Base-by-base conservation (phyloP, 1,140 invertebrate genomes). In the Drosophila rufa region DNA sequence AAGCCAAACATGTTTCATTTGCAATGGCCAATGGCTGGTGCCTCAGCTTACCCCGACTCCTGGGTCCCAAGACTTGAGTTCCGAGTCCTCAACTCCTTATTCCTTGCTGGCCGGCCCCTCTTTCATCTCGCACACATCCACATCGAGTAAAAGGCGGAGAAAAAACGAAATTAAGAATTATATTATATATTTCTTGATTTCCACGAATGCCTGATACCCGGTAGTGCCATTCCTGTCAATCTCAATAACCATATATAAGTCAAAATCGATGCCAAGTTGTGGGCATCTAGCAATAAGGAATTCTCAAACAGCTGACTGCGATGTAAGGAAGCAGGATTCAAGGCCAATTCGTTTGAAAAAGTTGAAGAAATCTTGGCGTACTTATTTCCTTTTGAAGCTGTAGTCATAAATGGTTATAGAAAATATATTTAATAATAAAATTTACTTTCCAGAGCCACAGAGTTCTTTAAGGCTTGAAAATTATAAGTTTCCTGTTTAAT, bases 1-100 rank as follows among this genome's bases (percentile, higher is more conserved):
- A 89, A 90, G 82, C 85, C 85, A 89, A 90, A 84, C 84, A 89
- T 89, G 84, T 90, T 89, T 90, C 84, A 90, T 90, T 89, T 89
- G 84, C 84, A 87, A 67, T 59, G 79, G 76, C 76, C 75, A 79
- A 79, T 71, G 76, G 75, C 57, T 78, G 75, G 50, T 27, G 27
- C 36, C 42, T 56, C 48, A 55, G 67, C 67, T 70, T 70, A 55
- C 67, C 62, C 67, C 62, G 2, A 9, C 19, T 46, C 4, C 19
- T 48, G 19, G 15, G 14, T 12, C 30, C 56, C 8, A 17, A 36
- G 36, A 12, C 36, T 38, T 38, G 36, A 38, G 36, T 38, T 38
- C 12, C 8, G 36, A 14, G 14, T 40, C 8, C 53, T 42, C 9
- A 36, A 38, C 56, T 33, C 22, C 56, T 25, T 4, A 15, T 38